Conservation (phyloP, 2,888 invertebrate genomes). For the Perithous albicinctus region DNA sequence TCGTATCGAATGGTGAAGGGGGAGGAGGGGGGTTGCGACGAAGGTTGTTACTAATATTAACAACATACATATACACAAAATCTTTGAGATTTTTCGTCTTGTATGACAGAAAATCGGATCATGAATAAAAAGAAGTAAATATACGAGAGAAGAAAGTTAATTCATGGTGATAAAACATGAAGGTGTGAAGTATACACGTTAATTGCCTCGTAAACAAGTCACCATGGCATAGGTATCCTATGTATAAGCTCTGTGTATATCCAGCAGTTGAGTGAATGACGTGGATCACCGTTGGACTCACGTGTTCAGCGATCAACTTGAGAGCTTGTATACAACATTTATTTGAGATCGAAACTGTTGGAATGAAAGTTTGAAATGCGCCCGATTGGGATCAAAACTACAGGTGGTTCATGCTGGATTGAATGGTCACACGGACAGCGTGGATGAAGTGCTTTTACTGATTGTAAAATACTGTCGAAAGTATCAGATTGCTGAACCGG, state of each 20-base stretch:
- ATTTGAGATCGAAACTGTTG: slow-evolving; percentile 35
- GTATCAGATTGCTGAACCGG: not conserved
- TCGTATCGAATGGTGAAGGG: slow-evolving; percentile 36
- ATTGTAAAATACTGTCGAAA: not conserved
- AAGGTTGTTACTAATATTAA: slow-evolving; percentile 38
- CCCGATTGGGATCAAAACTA: slow-evolving; percentile 20
- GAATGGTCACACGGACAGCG: not conserved
- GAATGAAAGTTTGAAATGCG: slow-evolving; percentile 15
- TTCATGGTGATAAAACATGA: slow-evolving; percentile 52
- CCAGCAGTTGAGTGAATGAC: slow-evolving; percentile 4
- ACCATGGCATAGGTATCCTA: slow-evolving; percentile 20
- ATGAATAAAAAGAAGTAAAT: not conserved
- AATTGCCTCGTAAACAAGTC: slow-evolving; percentile 66
- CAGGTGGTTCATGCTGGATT: not conserved
- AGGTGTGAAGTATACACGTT: slow-evolving; percentile 60
- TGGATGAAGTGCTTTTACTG: not conserved
- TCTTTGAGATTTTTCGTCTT: not conserved
- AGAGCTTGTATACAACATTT: not conserved
- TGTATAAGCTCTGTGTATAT: not conserved
- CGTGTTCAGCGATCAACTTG: slow-evolving; percentile 40
- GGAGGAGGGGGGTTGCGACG: slow-evolving; percentile 23
- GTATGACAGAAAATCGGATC: slow-evolving; percentile 19
- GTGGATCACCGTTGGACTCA: slow-evolving; percentile 16
- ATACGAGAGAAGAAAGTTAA: slow-evolving; percentile 44
- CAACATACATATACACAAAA: not conserved